Percentiles rank a stretch among this genome's conserved stretches.
Evolutionary conservation across 1,140 invertebrate species (phyloP).

Genomic region (Procambarus virginalis): DNA sequence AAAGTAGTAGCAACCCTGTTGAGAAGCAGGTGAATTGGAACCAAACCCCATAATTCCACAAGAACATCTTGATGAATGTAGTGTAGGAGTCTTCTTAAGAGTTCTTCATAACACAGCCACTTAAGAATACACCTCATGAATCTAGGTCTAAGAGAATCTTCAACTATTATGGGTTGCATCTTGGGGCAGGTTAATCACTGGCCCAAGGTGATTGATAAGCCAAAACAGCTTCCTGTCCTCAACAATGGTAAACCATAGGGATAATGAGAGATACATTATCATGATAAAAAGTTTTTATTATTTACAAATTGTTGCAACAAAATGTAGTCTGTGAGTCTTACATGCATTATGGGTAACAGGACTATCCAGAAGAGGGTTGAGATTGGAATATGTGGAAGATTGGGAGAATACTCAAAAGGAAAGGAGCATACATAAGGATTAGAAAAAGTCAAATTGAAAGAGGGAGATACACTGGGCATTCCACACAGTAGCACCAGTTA

Average conservation of each 20-base stretch:
- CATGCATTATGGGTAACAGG: conserved; percentile 62
- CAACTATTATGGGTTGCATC: too few species aligned
- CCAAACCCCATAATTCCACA: background rate
- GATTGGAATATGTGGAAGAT: conserved; percentile 17
- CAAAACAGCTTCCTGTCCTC: too few species aligned
- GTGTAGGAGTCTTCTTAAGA: background rate
- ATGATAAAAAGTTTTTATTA: conserved; percentile 68
- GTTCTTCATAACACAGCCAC: background rate
- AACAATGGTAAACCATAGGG: background rate
- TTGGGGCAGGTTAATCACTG: too few species aligned
- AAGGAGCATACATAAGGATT: conserved; percentile 9
- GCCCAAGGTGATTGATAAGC: too few species aligned
- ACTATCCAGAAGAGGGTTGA: conserved; percentile 21
- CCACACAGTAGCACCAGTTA: conserved; percentile 54
- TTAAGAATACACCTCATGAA: too few species aligned
- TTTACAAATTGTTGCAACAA: conserved; percentile 69
- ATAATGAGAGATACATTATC: conserved; percentile 26
- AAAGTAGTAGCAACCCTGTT: background rate
- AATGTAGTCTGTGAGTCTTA: conserved; percentile 63
- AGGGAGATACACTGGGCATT: conserved; percentile 29
- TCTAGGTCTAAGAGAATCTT: too few species aligned
- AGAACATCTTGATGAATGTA: background rate
- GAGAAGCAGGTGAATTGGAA: too few species aligned
- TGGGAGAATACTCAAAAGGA: conserved; percentile 9
- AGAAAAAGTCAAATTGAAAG: conserved; percentile 8